Percentiles rank a stretch among this genome's conserved stretches.
phyloP scores from a whole-genome alignment of 2,888 invertebrate species.

The Nomada goodeniana region DNA sequence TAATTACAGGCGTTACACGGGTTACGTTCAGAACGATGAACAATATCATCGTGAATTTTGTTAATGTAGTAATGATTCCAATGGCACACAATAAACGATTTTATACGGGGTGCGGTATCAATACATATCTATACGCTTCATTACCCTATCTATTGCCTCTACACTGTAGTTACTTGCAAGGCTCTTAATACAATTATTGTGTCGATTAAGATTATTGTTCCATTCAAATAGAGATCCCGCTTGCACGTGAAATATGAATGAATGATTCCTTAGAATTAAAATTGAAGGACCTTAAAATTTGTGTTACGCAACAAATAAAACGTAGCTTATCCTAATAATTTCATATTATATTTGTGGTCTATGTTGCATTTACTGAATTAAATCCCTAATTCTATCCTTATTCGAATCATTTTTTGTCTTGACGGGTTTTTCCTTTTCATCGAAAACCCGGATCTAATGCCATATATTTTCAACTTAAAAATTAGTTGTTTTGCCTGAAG shows the following conservation, averaged over 20 bases:
- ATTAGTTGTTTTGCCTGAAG: conserved; percentile 41
- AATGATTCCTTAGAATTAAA: conserved; percentile 56
- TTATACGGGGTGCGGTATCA: conserved; percentile 64
- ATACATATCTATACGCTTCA: conserved; percentile 60
- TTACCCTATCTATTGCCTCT: conserved; percentile 59
- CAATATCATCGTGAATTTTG: conserved; percentile 21
- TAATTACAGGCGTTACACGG: conserved; percentile 3
- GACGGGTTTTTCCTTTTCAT: conserved; percentile 58
- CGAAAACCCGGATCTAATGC: conserved; percentile 72
- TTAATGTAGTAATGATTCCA: conserved; percentile 74
- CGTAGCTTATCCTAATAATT: conserved; percentile 59
- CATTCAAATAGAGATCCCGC: conserved; percentile 57
- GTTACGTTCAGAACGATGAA: not conserved
- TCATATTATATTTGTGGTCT: conserved; percentile 38
- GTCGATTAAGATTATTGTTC: conserved; percentile 71
- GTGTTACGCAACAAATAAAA: conserved; percentile 61
- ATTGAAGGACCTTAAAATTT: conserved; percentile 64
- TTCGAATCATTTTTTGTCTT: conserved; percentile 63
- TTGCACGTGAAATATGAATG: conserved; percentile 41
- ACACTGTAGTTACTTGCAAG: conserved; percentile 50
- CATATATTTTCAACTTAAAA: conserved; percentile 57
- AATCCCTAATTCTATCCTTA: conserved; percentile 42
- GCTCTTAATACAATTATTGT: conserved; percentile 68
- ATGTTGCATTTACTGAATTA: conserved; percentile 39
- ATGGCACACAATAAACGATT: conserved; percentile 56